Percentiles rank a stretch among this genome's conserved stretches.
Evolutionary conservation across 2,888 invertebrate genomes (phyloP).

Genomic region (Thysanoteuthis rhombus): DNA sequence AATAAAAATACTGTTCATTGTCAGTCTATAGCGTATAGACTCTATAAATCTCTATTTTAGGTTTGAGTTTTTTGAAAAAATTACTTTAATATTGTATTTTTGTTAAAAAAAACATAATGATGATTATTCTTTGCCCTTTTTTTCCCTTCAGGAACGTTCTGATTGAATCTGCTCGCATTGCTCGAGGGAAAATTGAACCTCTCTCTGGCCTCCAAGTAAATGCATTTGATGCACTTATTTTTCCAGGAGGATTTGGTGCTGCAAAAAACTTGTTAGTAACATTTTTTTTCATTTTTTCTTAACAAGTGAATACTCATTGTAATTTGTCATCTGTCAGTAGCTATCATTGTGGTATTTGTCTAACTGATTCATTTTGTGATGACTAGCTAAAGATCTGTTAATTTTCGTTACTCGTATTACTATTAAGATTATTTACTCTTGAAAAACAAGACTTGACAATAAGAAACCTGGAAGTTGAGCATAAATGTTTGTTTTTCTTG

Average conservation of each 20-base stretch:
- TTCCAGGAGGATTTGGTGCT: constrained; percentile 74
- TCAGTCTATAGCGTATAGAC: neutral
- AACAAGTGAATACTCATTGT: neutral
- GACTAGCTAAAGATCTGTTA: neutral
- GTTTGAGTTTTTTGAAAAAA: neutral
- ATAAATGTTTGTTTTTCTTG: no score
- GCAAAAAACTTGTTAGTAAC: constrained; percentile 72
- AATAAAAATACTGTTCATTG: neutral
- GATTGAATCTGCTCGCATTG: constrained; percentile 72
- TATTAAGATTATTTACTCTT: no score
- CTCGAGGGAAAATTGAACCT: constrained; percentile 68
- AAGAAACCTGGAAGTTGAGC: no score
- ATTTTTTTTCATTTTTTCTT: constrained; percentile 24
- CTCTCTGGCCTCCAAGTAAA: constrained; percentile 67
- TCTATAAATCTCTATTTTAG: neutral
- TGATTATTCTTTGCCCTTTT: neutral
- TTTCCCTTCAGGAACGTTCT: constrained; percentile 68
- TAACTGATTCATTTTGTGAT: no score
- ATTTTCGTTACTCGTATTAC: no score
- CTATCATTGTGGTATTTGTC: no score
- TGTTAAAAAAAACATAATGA: no score
- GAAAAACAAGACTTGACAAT: no score
- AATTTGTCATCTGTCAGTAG: no score
- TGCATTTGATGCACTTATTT: constrained; percentile 70
- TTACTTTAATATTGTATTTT: neutral